Evolutionary conservation across 2,888 invertebrate species (phyloP), one percentile per base, ranked within the genome.

Genomic region (Strigamia transsilvanica): DNA sequence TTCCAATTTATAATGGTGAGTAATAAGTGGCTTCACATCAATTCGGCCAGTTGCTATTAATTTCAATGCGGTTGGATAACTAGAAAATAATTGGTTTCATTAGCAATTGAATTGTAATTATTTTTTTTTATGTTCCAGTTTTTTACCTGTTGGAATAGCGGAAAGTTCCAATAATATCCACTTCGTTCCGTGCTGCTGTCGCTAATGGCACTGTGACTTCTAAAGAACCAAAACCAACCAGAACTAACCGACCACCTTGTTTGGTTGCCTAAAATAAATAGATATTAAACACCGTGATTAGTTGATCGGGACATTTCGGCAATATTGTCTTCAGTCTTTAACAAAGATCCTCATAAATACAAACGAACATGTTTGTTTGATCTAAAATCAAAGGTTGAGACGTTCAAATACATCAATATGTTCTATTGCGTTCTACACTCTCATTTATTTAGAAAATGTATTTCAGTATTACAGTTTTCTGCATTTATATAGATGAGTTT

Each of bases 121-220:
- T 10, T 32, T 78, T 38, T 13, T 32, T 5, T 27, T 21, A 23
- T 78, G 15, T 38, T 10, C 5, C n/a, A n/a, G n/a, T n/a, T n/a
- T 42, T 91, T 89, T 86, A 94, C 94, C 94, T 95, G 88, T 97
- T 97, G 84, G 92, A 94, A 87, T 98, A 98, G 88, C 98, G 91
- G 89, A 98, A 98, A 83, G 96, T 93, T 84, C 98, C 98, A 83
- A 93, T 91, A 84, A 99, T 94, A 88, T 98, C 97, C 12, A 99
- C 93, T 90, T 98, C 98, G 82, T 95, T 89, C 0, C 92, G 89
- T 38, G 94, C 90, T 2, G 96, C 94, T 86, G 93, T 92, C 0
- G 94, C 92, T 66, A 98, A 89, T 1, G 98, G 97, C 83, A 98
- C 87, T 84, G 92, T 93, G 81, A 94, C 91, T 88, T 95, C 94